Percentiles rank a stretch among this genome's conserved stretches.
phyloP scores from a whole-genome alignment of 23 tunicate species.

The Oikopleura dioica region DNA sequence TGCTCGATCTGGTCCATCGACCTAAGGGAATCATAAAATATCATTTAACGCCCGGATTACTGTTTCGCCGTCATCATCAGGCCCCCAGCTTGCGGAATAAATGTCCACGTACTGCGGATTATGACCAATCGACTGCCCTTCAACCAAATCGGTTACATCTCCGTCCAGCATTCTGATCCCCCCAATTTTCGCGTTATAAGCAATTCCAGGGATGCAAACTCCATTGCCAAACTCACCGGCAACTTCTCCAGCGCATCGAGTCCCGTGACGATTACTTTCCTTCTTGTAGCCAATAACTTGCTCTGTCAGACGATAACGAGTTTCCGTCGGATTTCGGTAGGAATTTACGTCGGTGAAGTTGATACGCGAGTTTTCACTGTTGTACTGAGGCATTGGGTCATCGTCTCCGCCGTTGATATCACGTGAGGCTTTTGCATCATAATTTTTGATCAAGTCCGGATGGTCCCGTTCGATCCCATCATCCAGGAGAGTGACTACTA shows the following conservation, averaged over 20 bases:
- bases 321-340: not conserved
- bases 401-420: constrained; percentile 50
- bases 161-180: constrained; percentile 98
- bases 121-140: constrained; percentile 37
- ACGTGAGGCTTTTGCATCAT: constrained; percentile 36
- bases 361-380: constrained; percentile 27
- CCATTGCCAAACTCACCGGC: constrained; percentile 44
- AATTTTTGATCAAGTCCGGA: constrained; percentile 49
- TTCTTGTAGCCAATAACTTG: constrained; percentile 15
- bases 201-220: constrained; percentile 68
- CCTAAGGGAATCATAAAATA: not conserved
- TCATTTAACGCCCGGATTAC: constrained; percentile 21
- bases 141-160: constrained; percentile 76
- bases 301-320: not conserved
- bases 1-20: constrained; percentile 59
- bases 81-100: constrained; percentile 97
- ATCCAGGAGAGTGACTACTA: constrained; percentile 59
- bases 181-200: constrained; percentile 66
- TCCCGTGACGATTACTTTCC: constrained; percentile 86
- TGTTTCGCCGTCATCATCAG: constrained; percentile 86
- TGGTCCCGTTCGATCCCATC: constrained; percentile 76
- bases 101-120: constrained; percentile 38
- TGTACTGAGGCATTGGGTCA: constrained; percentile 71
- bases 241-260: constrained; percentile 92
- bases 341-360: not conserved